Evolutionary conservation across 2,797 vertebrate species (phyloP).

Genomic region (Oryzias sinensis): DNA sequence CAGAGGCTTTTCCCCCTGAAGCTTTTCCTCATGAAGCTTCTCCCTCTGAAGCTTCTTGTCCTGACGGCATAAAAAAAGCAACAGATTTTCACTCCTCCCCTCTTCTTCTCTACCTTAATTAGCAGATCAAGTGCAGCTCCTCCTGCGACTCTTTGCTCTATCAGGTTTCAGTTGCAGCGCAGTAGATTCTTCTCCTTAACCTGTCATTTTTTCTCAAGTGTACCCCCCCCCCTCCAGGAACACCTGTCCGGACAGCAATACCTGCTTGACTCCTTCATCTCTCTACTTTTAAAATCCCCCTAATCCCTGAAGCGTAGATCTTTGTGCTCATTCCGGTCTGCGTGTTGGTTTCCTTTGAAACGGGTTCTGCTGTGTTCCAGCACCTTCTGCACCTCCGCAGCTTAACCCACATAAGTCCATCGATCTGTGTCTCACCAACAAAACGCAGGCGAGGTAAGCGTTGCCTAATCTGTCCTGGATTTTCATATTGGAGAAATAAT

Average conservation of each 20-base stretch:
- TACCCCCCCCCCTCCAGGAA: conserved; percentile 35
- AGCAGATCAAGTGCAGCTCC: conserved; percentile 5
- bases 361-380: conserved; percentile 49
- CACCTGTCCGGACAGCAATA: conserved; percentile 75
- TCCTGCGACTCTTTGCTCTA: conserved; percentile 19
- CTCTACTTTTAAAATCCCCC: conserved; percentile 59
- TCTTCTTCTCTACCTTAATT: conserved; percentile 25
- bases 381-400: conserved; percentile 55
- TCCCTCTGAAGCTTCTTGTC: no score
- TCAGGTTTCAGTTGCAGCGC: conserved; percentile 23
- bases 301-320: conserved; percentile 73
- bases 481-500: conserved; percentile 77
- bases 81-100: neutral
- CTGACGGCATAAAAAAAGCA: no score
- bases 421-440: conserved; percentile 70
- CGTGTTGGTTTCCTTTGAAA: conserved; percentile 62
- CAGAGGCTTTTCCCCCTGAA: no score
- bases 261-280: conserved; percentile 63
- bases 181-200: conserved; percentile 53
- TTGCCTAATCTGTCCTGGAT: conserved; percentile 76
- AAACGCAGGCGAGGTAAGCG: conserved; percentile 67
- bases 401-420: conserved; percentile 70
- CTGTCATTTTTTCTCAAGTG: conserved; percentile 42
- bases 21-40: no score
- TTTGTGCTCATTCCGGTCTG: conserved; percentile 57